phyloP scores from a whole-genome alignment of 2,888 invertebrate genomes.

The Sericinus montela region DNA sequence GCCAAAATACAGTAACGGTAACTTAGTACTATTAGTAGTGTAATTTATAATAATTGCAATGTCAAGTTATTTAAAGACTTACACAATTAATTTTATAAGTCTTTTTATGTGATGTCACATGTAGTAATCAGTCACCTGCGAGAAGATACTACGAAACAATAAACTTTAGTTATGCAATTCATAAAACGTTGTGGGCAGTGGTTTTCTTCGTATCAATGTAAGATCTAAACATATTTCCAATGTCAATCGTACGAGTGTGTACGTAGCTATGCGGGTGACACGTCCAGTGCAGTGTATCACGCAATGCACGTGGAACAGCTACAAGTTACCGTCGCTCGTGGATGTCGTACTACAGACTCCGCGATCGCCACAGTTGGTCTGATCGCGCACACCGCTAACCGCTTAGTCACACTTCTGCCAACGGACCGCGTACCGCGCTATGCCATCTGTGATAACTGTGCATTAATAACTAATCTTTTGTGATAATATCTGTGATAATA shows the following conservation, averaged over 20 bases:
- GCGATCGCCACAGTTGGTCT: slow-evolving; percentile 19
- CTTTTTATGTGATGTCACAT: background rate
- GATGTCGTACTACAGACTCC: slow-evolving; percentile 23
- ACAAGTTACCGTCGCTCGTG: slow-evolving; percentile 16
- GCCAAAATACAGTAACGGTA: background rate
- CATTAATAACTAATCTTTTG: slow-evolving; percentile 27
- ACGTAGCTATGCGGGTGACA: slow-evolving; percentile 1
- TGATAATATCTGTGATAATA: slow-evolving; percentile 24
- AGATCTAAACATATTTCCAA: background rate
- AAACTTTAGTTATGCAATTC: background rate
- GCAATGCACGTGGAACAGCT: slow-evolving; percentile 18
- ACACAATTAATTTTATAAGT: background rate
- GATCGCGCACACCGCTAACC: slow-evolving; percentile 26
- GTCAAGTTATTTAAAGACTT: too few species aligned
- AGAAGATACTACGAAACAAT: background rate
- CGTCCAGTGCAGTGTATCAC: slow-evolving; percentile 16
- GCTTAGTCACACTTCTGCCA: slow-evolving; percentile 30
- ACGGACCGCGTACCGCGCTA: slow-evolving; percentile 24
- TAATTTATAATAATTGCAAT: background rate
- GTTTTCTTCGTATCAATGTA: background rate
- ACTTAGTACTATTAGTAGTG: background rate
- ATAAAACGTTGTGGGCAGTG: background rate
- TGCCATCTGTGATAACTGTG: slow-evolving; percentile 24
- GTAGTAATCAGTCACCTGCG: too few species aligned
- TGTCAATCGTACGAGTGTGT: background rate